Evolutionary conservation across 2,113 vertebrate genomes (phyloP).

Genomic region (Pygoscelis antarcticus): DNA sequence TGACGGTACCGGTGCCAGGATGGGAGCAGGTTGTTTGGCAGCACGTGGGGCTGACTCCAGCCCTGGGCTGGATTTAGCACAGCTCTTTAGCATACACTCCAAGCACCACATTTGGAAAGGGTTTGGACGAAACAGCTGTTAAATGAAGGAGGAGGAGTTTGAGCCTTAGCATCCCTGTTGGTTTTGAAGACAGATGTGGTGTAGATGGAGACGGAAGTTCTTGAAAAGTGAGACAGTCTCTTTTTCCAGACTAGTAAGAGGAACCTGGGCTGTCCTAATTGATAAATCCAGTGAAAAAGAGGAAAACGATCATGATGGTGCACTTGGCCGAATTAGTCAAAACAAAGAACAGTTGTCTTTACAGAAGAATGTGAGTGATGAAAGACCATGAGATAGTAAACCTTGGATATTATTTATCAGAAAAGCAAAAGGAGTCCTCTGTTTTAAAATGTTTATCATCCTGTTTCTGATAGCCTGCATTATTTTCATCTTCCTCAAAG

Average conservation of each 20-base stretch:
- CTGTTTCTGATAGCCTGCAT: background rate
- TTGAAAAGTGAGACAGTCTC: background rate
- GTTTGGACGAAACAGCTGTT: background rate
- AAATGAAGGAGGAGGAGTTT: background rate
- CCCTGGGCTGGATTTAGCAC: background rate
- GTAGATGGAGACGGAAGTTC: background rate
- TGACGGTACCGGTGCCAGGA: rapidly evolving
- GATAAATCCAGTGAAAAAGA: background rate
- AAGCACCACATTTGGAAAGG: background rate
- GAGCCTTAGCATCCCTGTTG: background rate
- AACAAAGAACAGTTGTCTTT: background rate
- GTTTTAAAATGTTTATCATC: background rate
- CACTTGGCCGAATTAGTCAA: background rate
- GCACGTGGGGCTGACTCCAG: rapidly evolving
- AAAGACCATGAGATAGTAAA: background rate
- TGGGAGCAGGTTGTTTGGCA: background rate
- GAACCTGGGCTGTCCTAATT: background rate
- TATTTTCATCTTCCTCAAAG: background rate
- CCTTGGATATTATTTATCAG: background rate
- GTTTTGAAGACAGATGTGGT: background rate
- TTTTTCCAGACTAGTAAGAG: background rate
- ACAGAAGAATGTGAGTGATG: background rate
- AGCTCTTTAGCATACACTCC: background rate
- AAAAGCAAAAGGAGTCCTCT: background rate
- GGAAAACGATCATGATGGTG: background rate